phyloP scores from a whole-genome alignment of 1,140 invertebrate species.

The Himalopsyche phryganea region DNA sequence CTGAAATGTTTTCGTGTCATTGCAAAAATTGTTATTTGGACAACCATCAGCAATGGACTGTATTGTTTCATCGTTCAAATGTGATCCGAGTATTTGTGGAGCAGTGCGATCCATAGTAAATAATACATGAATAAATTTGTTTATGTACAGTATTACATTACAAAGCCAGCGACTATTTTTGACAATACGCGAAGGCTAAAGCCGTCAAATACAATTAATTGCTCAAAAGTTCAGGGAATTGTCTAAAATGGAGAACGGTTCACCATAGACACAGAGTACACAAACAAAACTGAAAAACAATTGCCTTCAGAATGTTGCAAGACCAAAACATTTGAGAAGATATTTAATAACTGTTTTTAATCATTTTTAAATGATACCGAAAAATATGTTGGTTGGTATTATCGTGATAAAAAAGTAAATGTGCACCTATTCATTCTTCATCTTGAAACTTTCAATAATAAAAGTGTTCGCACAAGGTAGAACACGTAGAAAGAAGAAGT shows the following conservation, averaged over 20 bases:
- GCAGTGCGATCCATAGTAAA: constrained; percentile 13
- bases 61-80: constrained; percentile 13
- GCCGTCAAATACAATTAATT: neutral
- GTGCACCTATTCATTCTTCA: no score
- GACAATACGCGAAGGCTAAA: neutral
- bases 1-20: constrained; percentile 18
- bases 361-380: no score
- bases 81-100: constrained; percentile 12
- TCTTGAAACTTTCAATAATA: no score
- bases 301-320: no score
- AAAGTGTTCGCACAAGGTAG: no score
- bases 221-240: neutral
- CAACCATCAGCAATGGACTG: constrained; percentile 15
- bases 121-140: neutral
- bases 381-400: no score
- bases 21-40: constrained; percentile 14
- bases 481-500: no score
- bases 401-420: no score
- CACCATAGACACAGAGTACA: neutral
- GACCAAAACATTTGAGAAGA: no score
- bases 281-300: constrained; percentile 1
- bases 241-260: neutral
- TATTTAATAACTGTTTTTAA: no score
- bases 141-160: neutral
- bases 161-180: neutral